Conservation (phyloP, 1,140 invertebrate genomes). For the Aleiodes sp. region DNA sequence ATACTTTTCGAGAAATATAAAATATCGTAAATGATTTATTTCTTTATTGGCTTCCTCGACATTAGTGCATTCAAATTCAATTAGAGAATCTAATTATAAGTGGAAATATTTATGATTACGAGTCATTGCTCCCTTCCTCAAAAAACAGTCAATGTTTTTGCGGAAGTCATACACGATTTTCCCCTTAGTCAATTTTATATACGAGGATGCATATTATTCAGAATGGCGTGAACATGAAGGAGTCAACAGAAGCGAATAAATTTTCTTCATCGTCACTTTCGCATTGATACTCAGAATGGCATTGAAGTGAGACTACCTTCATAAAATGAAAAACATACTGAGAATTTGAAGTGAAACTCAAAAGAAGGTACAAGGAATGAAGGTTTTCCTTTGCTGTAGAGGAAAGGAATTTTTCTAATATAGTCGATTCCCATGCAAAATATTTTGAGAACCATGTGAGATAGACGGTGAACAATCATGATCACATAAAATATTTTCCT, state of each 20-base stretch:
- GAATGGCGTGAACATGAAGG: neutral
- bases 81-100: no score
- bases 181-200: neutral
- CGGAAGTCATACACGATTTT: neutral
- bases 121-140: no score
- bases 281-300: neutral
- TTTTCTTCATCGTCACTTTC: slow-evolving; percentile 28
- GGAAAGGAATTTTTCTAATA: neutral
- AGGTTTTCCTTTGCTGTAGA: neutral
- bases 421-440: neutral
- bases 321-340: neutral
- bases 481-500: slow-evolving; percentile 36
- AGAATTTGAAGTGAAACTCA: neutral
- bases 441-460: neutral
- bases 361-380: neutral
- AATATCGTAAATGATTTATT: no score
- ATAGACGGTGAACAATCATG: slow-evolving; percentile 14
- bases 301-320: neutral
- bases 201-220: neutral
- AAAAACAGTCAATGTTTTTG: no score
- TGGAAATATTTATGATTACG: no score
- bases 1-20: no score
- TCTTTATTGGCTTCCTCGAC: no score
- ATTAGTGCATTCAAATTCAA: no score
- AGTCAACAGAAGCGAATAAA: slow-evolving; percentile 24